Conservation (phyloP, 2,797 vertebrate genomes). For the Enteromius radiatus region DNA sequence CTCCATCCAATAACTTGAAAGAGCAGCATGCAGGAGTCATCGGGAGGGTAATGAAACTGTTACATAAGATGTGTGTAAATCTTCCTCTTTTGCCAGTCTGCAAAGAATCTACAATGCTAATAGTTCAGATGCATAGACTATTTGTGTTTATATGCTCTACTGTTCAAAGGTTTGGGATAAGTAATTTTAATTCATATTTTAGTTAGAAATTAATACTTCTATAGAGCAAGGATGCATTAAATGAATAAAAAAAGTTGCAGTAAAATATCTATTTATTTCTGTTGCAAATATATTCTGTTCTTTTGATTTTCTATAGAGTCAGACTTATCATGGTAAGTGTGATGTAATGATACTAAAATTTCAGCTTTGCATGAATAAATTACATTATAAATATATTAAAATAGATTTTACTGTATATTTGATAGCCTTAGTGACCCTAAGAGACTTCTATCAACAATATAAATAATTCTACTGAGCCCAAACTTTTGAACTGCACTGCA, state of each 20-base stretch:
- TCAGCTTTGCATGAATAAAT: background rate
- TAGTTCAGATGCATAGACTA: background rate
- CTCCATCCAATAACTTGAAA: background rate
- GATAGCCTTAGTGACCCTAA: background rate
- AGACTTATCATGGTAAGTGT: background rate
- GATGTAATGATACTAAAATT: background rate
- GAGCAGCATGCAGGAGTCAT: conserved; percentile 6
- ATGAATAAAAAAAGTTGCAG: background rate
- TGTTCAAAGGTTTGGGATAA: background rate
- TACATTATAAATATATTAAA: background rate
- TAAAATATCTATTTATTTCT: background rate
- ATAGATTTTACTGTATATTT: background rate
- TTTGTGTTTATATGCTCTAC: background rate
- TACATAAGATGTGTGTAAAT: conserved; percentile 1
- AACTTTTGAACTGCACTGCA: background rate
- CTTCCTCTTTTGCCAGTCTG: background rate
- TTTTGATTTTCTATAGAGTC: background rate
- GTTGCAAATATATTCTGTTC: background rate
- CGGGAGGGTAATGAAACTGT: conserved; percentile 10
- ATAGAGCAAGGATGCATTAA: background rate
- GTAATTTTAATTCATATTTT: background rate
- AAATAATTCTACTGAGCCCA: no score
- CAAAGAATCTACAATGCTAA: background rate
- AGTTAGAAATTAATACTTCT: background rate
- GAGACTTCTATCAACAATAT: background rate